phyloP scores from a whole-genome alignment of 2,888 invertebrate species.

The Frankliniella fusca region DNA sequence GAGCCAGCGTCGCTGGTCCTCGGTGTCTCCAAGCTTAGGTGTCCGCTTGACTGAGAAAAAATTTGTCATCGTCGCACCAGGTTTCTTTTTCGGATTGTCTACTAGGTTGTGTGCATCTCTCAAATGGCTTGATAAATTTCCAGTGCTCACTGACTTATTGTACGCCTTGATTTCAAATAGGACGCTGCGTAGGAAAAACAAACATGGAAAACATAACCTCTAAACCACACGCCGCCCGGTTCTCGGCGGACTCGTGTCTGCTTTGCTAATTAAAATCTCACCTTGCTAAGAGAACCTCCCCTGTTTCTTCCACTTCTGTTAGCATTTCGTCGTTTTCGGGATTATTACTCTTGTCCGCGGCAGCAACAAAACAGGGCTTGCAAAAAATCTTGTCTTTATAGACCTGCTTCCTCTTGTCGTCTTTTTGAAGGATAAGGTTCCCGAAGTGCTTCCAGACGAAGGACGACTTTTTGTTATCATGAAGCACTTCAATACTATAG shows the following conservation, averaged over 20 bases:
- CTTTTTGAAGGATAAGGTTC: neutral
- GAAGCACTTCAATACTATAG: no score
- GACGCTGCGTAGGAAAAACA: neutral
- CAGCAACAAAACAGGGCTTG: neutral
- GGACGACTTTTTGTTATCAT: neutral
- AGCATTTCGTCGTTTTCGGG: neutral
- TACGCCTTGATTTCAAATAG: neutral
- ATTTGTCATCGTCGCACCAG: neutral
- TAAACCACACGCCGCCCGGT: neutral
- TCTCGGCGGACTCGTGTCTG: neutral
- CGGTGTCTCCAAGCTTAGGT: neutral
- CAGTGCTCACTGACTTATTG: neutral
- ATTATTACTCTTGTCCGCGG: neutral
- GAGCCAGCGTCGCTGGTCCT: neutral
- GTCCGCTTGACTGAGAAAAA: neutral
- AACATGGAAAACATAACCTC: neutral
- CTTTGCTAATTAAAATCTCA: neutral
- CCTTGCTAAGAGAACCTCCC: neutral
- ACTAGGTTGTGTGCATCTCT: neutral
- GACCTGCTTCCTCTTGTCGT: neutral
- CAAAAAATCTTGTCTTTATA: neutral
- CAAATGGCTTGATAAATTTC: neutral
- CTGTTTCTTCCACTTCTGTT: neutral
- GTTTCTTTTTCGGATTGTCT: neutral
- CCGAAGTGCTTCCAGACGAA: conserved; percentile 7